These are phyloP conservation scores for Stegophylla sp. DNA, from an alignment of 2,888 invertebrate species.

Conservation along the genomic window DNA sequence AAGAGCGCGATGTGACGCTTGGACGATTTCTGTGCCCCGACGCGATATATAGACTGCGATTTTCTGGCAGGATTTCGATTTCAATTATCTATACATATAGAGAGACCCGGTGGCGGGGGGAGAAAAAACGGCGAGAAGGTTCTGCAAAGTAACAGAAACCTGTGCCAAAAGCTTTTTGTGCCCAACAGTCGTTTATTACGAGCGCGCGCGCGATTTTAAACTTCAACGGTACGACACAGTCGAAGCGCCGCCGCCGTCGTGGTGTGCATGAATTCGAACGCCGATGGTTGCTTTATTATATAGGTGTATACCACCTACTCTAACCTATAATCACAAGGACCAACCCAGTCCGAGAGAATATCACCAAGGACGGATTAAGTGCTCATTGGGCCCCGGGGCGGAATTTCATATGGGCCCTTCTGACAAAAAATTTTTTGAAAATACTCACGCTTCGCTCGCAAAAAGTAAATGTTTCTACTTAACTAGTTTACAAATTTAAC, in stretches of 20 bases:
- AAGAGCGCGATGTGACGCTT: constrained; percentile 52
- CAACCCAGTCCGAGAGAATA: no score
- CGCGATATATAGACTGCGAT: constrained; percentile 49
- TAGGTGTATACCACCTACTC: no score
- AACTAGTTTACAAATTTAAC: no score
- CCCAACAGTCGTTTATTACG: constrained; percentile 51
- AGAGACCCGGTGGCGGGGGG: not conserved
- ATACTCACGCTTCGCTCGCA: no score
- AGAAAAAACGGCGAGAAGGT: constrained; percentile 18
- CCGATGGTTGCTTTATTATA: no score
- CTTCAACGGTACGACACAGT: not conserved
- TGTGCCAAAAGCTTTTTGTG: constrained; percentile 57
- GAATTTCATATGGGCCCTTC: no score
- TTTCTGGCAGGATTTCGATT: constrained; percentile 59
- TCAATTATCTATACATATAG: constrained; percentile 56
- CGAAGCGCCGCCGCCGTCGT: not conserved
- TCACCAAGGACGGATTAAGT: no score
- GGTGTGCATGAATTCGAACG: constrained; percentile 33
- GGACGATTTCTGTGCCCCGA: not conserved
- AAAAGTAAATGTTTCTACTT: no score
- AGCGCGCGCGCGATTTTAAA: constrained; percentile 5
- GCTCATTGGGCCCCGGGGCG: no score
- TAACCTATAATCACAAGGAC: no score
- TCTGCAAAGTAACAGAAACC: constrained; percentile 51
- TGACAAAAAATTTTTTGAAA: no score